These are phyloP conservation scores for Drosophila sucinea DNA, from an alignment of 1,140 invertebrate genomes.

Conservation along the genomic window DNA sequence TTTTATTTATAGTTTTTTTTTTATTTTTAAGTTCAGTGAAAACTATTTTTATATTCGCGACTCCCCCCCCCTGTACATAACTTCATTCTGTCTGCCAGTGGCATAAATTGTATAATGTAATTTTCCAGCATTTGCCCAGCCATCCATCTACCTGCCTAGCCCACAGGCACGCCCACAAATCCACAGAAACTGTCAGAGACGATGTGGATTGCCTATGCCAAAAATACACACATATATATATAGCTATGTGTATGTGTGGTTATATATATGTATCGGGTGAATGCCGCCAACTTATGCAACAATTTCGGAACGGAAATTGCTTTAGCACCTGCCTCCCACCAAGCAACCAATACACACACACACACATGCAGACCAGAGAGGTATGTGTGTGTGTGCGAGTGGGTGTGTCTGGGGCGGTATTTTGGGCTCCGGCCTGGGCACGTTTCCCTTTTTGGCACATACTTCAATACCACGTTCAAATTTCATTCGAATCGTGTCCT, in stretches of 20 bases:
- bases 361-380: conserved; percentile 9
- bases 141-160: conserved; percentile 29
- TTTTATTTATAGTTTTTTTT: conserved; percentile 17
- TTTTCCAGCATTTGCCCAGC: conserved; percentile 58
- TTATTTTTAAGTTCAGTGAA: conserved; percentile 3
- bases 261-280: conserved; percentile 32
- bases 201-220: conserved; percentile 69
- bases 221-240: conserved; percentile 55
- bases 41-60: conserved; percentile 12
- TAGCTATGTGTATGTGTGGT: conserved; percentile 22
- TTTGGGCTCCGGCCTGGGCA: conserved; percentile 38
- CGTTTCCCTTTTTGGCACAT: conserved; percentile 79
- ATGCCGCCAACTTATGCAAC: conserved; percentile 76
- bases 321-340: conserved; percentile 73
- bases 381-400: conserved; percentile 28
- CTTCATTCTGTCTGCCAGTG: conserved; percentile 58
- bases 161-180: conserved; percentile 46
- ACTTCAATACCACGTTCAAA: conserved; percentile 78
- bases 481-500: conserved; percentile 73
- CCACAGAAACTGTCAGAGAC: conserved; percentile 71
- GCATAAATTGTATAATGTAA: conserved; percentile 82
- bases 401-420: conserved; percentile 19
- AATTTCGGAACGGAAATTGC: conserved; percentile 81
- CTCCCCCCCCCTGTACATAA: neutral
- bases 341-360: conserved; percentile 6